Evolutionary conservation across 2,888 invertebrate species (phyloP), one percentile per base, ranked within the genome.

Genomic region (Machimus rusticus): DNA sequence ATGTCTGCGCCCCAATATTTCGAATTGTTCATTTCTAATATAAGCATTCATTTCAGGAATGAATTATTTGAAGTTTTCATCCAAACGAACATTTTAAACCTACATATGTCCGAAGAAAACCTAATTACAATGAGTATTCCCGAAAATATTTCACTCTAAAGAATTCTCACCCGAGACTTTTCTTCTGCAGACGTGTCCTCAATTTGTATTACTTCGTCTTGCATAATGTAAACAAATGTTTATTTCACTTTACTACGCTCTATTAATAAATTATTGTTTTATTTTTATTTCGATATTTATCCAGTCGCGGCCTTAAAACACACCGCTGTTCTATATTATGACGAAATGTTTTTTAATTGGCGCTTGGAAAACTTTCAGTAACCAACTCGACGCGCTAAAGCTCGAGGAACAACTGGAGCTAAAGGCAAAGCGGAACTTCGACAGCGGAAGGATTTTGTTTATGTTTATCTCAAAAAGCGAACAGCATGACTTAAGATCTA

Each of bases 401-500:
- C 39, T 82, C 82, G 66, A 34, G 0, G 37, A 82, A 82, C 57
- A 82, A 82, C 82, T 82, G 37, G 55, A 57, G 9, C 23, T 16
- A 34, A 31, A 81, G 31, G 12, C 28, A 43, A 43, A 39, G 28
- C 39, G 9, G 23, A 39, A 57, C 19, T 51, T 19, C 34, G 16
- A 14, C 55, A 82, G 57, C 37, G 82, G 39, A 82, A 82, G 28
- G 57, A 57, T 82, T 66, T 82, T 82, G 82, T 82, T 82, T 82
- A 82, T 57, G 57, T 82, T 82, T 82, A 57, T 55, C 19, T 57
- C 2, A 37, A 37, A 57, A 66, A 82, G 14, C 55, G 57, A 82
- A 57, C 34, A 82, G 66, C 16, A 82, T 39, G 82, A 82, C 51
- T 82, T 82, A 82, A 57, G 55, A 51, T 37, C 37, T 57, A 82